These are phyloP conservation scores for Caenorhabditis plicata DNA, from an alignment of 2,888 invertebrate species.

Conservation along the genomic window DNA sequence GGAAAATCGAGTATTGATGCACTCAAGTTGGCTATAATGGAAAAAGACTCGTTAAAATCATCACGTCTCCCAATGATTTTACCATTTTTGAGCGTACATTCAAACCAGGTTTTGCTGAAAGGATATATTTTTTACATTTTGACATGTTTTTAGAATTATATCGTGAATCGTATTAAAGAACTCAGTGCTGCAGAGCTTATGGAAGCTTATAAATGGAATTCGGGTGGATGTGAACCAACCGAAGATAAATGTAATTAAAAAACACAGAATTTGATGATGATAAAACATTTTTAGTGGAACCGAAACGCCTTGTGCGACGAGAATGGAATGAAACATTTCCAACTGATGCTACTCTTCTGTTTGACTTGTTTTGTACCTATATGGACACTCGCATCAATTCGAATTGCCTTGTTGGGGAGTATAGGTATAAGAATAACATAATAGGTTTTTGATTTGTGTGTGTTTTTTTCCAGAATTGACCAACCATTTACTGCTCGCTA, in stretches of 20 bases:
- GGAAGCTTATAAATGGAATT: constrained; percentile 42
- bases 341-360: constrained; percentile 42
- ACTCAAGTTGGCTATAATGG: constrained; percentile 31
- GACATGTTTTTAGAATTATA: constrained; percentile 30
- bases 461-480: constrained; percentile 23
- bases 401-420: constrained; percentile 37
- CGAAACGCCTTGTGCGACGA: constrained; percentile 20
- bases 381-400: constrained; percentile 47
- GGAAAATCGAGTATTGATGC: constrained; percentile 37
- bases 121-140: not conserved
- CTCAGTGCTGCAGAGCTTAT: constrained; percentile 34
- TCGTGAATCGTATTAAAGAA: constrained; percentile 36
- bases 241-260: constrained; percentile 15
- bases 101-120: constrained; percentile 32
- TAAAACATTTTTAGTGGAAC: not conserved
- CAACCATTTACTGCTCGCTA: constrained; percentile 40
- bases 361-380: constrained; percentile 39
- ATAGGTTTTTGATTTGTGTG: not conserved
- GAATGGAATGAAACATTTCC: constrained; percentile 43
- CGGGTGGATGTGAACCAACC: constrained; percentile 40
- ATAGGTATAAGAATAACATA: constrained; percentile 7
- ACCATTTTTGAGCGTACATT: constrained; percentile 33
- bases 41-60: constrained; percentile 27
- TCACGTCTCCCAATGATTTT: constrained; percentile 41
- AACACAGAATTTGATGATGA: not conserved